phyloP scores from a whole-genome alignment of 2,888 invertebrate genomes.

The Crematogaster levior region DNA sequence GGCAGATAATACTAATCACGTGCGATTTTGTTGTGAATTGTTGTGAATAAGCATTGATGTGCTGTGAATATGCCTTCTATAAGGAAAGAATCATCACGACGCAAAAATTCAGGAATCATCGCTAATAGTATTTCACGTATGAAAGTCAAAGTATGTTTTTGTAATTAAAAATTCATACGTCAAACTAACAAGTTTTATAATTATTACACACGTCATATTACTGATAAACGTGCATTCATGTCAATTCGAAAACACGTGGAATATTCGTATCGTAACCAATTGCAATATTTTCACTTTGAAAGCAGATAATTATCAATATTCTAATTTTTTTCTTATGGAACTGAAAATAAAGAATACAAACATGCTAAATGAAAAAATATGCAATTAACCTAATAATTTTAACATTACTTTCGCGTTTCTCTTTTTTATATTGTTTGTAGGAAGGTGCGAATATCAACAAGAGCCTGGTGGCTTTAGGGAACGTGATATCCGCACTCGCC shows the following conservation, averaged over 20 bases:
- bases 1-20: background rate
- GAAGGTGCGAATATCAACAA: conserved; percentile 91
- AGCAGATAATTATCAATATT: background rate
- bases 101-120: conserved; percentile 16
- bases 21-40: background rate
- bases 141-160: conserved; percentile 21
- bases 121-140: background rate
- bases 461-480: conserved; percentile 92
- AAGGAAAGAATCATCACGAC: conserved; percentile 6
- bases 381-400: background rate
- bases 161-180: background rate
- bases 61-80: conserved; percentile 18
- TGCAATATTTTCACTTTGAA: conserved; percentile 2
- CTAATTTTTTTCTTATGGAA: background rate
- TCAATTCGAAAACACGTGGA: background rate
- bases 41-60: background rate
- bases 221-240: background rate
- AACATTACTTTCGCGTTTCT: background rate
- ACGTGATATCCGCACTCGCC: conserved; percentile 92
- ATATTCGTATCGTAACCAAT: background rate
- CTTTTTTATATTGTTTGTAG: conserved; percentile 66
- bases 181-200: background rate
- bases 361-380: background rate
- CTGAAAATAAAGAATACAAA: background rate
- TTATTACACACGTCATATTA: background rate